phyloP scores from a whole-genome alignment of 2,888 invertebrate species.

The Tromatobia lineatoria region DNA sequence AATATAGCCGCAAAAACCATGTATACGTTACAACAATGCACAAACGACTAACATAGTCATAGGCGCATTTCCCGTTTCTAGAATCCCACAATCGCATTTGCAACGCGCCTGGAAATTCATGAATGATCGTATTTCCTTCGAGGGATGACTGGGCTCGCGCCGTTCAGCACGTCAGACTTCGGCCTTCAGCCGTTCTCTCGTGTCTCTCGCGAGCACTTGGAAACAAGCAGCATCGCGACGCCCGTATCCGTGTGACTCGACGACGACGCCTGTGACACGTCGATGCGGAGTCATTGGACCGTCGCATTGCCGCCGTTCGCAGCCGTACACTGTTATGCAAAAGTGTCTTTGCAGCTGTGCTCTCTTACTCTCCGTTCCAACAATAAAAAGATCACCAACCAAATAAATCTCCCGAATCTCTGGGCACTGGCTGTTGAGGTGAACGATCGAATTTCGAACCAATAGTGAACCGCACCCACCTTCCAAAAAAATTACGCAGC shows the following conservation, averaged over 20 bases:
- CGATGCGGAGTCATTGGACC: conserved; percentile 54
- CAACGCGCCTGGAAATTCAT: conserved; percentile 29
- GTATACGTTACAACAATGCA: no score
- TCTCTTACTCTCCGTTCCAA: neutral
- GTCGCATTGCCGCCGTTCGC: neutral
- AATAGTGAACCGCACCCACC: conserved; percentile 57
- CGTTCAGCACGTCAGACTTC: neutral
- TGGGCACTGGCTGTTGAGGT: neutral
- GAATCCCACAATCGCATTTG: neutral
- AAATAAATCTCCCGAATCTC: neutral
- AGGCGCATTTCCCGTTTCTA: neutral
- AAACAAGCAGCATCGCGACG: conserved; percentile 51
- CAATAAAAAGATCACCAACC: neutral
- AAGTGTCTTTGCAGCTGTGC: neutral
- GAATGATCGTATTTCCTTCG: conserved; percentile 54
- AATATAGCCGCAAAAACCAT: no score
- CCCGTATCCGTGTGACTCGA: conserved; percentile 21
- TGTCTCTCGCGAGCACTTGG: conserved; percentile 33
- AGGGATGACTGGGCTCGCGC: conserved; percentile 9
- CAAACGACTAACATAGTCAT: no score
- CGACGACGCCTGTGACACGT: conserved; percentile 16
- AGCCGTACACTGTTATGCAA: conserved; percentile 20
- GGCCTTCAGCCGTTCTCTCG: conserved; percentile 36
- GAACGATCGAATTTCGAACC: conserved; percentile 13
- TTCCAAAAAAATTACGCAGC: conserved; percentile 29